Evolutionary conservation across 2,888 invertebrate species (phyloP).

Genomic region (Amblyteles armatorius): DNA sequence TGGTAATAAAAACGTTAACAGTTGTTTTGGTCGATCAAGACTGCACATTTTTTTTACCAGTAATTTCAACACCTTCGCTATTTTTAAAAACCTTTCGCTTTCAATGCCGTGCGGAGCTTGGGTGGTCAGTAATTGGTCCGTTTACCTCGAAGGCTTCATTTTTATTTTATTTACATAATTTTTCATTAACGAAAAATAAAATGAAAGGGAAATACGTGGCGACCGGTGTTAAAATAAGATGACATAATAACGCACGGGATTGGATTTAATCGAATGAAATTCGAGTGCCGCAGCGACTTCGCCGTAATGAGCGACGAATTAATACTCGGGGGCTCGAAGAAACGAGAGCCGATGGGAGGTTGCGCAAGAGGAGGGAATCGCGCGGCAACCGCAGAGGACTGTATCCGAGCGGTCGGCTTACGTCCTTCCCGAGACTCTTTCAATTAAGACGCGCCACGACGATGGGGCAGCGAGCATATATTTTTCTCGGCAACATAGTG

Average conservation of each 20-base stretch:
- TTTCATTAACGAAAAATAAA: neutral
- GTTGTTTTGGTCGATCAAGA: too few species aligned
- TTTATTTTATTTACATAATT: too few species aligned
- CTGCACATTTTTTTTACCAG: too few species aligned
- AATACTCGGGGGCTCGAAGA: neutral
- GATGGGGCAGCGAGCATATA: slow-evolving; percentile 20
- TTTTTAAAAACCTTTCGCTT: too few species aligned
- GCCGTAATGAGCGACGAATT: slow-evolving; percentile 5
- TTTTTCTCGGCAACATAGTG: slow-evolving; percentile 41
- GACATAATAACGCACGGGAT: slow-evolving; percentile 8
- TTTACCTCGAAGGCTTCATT: too few species aligned
- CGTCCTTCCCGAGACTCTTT: slow-evolving; percentile 29
- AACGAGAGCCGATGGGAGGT: slow-evolving; percentile 4
- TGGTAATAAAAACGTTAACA: too few species aligned
- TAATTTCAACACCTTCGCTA: too few species aligned
- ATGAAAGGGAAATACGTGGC: neutral
- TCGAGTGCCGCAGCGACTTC: neutral
- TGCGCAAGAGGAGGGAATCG: slow-evolving; percentile 17
- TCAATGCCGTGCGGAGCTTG: too few species aligned
- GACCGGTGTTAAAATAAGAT: neutral
- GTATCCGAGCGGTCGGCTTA: slow-evolving; percentile 15
- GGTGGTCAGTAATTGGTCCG: too few species aligned
- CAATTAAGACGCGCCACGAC: slow-evolving; percentile 34
- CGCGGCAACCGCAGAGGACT: neutral
- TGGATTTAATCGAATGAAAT: slow-evolving; percentile 22